Conservation (phyloP, 2,113 vertebrate species). For the Anseranas semipalmata region DNA sequence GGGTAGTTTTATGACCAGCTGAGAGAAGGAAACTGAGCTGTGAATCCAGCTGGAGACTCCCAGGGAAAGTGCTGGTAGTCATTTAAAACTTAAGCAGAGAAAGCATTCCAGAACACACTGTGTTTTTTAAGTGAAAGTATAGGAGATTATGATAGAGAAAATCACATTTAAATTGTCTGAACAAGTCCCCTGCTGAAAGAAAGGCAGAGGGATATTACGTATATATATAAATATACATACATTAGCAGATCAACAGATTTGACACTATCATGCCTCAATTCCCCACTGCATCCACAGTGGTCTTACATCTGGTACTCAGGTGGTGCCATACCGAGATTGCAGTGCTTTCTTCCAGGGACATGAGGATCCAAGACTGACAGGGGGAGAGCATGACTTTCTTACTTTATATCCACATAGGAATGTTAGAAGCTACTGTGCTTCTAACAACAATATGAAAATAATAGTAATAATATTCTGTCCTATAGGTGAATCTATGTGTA, state of each 20-base stretch:
- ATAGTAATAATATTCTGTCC: background rate
- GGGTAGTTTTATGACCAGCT: conserved; percentile 3
- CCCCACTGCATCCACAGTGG: background rate
- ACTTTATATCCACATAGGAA: background rate
- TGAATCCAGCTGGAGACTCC: background rate
- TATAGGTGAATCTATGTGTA: background rate
- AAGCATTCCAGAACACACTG: background rate
- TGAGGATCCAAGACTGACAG: background rate
- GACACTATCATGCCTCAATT: background rate
- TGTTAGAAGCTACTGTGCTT: background rate
- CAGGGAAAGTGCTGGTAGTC: background rate
- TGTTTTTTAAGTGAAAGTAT: background rate
- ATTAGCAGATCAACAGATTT: background rate
- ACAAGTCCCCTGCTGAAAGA: background rate
- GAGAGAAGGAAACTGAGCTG: background rate
- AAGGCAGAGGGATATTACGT: background rate
- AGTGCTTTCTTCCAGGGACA: background rate
- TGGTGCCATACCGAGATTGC: background rate
- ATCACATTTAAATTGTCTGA: background rate
- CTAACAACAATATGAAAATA: background rate
- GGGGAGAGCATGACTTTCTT: background rate
- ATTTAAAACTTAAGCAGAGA: background rate
- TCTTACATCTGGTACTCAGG: background rate
- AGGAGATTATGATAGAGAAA: background rate
- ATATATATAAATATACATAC: background rate